A percentile compares a stretch with the other conserved stretches of the same genome.
Conservation (phyloP, 2,113 vertebrate genomes). For the Dipodomys ordii region DNA sequence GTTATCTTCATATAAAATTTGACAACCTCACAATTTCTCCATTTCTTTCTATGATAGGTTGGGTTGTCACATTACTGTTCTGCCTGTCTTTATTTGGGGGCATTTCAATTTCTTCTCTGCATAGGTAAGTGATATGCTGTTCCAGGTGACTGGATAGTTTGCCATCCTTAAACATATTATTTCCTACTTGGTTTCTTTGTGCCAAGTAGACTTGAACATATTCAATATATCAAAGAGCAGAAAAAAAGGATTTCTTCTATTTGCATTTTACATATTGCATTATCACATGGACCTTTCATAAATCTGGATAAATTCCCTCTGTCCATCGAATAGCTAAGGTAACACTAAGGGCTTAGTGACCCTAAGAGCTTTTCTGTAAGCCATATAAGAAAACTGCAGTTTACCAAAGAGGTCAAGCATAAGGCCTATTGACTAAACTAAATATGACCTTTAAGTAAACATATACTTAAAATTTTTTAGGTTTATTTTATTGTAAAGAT, state of each 20-base stretch:
- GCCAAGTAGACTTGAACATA: slow-evolving; percentile 82
- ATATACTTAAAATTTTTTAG: neutral
- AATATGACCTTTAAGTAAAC: slow-evolving; percentile 41
- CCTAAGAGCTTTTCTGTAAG: neutral
- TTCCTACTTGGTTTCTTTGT: slow-evolving; percentile 82
- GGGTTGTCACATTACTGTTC: slow-evolving; percentile 55
- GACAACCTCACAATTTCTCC: slow-evolving; percentile 50
- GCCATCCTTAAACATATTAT: slow-evolving; percentile 81
- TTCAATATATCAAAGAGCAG: slow-evolving; percentile 76
- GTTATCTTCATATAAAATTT: slow-evolving; percentile 63
- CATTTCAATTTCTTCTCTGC: slow-evolving; percentile 71
- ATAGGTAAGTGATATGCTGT: slow-evolving; percentile 76
- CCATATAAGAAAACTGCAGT: neutral
- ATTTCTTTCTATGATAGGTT: slow-evolving; percentile 67
- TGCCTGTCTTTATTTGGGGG: slow-evolving; percentile 67
- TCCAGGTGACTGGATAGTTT: slow-evolving; percentile 76
- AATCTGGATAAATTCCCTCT: slow-evolving; percentile 69
- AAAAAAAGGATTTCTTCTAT: slow-evolving; percentile 78
- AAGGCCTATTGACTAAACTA: neutral
- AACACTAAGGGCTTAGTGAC: neutral
- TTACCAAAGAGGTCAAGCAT: slow-evolving; percentile 53
- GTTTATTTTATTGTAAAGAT: no score
- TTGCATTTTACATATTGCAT: slow-evolving; percentile 85
- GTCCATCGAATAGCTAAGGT: slow-evolving; percentile 60
- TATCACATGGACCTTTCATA: slow-evolving; percentile 64